Percentiles rank a stretch among this genome's conserved stretches.
Conservation (phyloP, 2,888 invertebrate genomes). For the Poecilus cupreus region DNA sequence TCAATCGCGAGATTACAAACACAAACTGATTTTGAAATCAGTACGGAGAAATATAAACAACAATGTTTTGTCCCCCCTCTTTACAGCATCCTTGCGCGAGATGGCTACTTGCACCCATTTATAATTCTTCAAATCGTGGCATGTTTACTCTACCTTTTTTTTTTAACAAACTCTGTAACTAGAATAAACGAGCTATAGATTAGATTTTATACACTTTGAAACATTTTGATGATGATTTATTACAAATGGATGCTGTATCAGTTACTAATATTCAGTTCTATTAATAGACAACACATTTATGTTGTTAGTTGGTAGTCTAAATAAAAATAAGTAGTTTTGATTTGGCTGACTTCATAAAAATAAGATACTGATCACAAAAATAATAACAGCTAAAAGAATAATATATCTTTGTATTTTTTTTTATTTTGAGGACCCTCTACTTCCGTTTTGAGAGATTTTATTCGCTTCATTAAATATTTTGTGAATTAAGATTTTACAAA, state of each 20-base stretch:
- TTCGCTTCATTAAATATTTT: no score
- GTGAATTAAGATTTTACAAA: no score
- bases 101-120: background rate
- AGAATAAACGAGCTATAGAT: conserved; percentile 19
- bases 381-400: no score
- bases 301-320: no score
- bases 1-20: background rate
- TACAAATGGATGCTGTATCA: background rate
- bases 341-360: no score
- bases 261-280: background rate
- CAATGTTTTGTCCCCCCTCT: conserved; percentile 16
- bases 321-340: no score
- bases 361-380: no score
- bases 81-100: background rate
- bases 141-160: background rate
- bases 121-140: background rate
- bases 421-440: no score
- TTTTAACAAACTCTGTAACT: conserved; percentile 8
- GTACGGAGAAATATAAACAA: conserved; percentile 5
- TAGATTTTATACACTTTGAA: background rate
- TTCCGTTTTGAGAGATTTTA: no score
- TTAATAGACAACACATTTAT: conserved; percentile 5
- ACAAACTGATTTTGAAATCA: conserved; percentile 36
- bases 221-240: conserved; percentile 12
- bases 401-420: no score